These are phyloP conservation scores for Dicaeum eximium DNA, from an alignment of 2,113 vertebrate genomes.

Conservation along the genomic window DNA sequence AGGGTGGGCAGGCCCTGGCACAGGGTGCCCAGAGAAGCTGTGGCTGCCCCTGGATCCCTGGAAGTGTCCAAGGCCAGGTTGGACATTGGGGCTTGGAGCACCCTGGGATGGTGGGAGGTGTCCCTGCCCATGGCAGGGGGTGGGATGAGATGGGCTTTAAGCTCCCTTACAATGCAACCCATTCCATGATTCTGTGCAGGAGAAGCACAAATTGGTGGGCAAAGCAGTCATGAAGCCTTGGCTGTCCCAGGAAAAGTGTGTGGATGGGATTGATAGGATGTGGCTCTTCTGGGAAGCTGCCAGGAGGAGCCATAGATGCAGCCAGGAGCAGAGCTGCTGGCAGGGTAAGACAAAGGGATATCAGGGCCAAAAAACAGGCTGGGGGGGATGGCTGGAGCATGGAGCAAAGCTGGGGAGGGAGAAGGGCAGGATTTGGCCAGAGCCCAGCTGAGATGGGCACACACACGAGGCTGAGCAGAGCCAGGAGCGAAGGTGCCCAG, in stretches of 20 bases:
- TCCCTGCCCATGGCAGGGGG: background rate
- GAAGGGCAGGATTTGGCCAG: background rate
- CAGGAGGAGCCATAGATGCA: background rate
- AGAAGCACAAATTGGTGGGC: background rate
- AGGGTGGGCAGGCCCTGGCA: background rate
- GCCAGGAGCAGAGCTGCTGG: background rate
- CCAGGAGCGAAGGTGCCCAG: background rate
- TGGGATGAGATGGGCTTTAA: background rate
- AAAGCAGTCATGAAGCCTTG: background rate
- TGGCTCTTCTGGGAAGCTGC: background rate
- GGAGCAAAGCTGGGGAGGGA: background rate
- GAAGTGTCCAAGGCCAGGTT: rapidly evolving
- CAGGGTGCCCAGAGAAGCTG: background rate
- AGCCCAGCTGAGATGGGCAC: background rate
- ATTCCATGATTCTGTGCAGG: background rate
- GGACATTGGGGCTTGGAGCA: background rate
- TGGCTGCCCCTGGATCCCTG: background rate
- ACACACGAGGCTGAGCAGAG: background rate
- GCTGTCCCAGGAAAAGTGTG: rapidly evolving
- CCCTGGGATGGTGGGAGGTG: rapidly evolving
- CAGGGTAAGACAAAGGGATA: background rate
- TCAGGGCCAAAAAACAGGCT: background rate
- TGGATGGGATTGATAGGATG: background rate
- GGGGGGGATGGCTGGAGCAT: background rate
- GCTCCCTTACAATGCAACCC: background rate